phyloP scores from a whole-genome alignment of 2,797 vertebrate species.

The Hydrocynus forskahlii region DNA sequence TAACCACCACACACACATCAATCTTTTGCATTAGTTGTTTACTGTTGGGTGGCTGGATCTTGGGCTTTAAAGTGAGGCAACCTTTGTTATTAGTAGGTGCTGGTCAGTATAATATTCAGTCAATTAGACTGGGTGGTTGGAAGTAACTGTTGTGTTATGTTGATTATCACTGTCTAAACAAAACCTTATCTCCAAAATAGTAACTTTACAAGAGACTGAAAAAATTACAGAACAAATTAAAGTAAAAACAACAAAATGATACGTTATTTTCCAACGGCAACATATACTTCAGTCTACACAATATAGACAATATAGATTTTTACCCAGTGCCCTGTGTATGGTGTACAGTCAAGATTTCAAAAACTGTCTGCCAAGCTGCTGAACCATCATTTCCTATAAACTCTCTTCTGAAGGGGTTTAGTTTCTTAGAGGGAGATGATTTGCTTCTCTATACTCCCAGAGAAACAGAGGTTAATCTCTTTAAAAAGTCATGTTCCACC shows the following conservation, averaged over 20 bases:
- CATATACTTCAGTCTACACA: background rate
- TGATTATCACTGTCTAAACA: too few species aligned
- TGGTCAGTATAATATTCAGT: background rate
- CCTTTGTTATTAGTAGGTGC: background rate
- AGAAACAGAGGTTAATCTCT: background rate
- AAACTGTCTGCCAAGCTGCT: slow-evolving; percentile 12
- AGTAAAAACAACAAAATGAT: too few species aligned
- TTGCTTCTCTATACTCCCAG: background rate
- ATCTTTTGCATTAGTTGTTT: too few species aligned
- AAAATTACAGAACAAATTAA: too few species aligned
- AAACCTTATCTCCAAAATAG: background rate
- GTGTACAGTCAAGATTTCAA: background rate
- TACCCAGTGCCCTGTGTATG: background rate
- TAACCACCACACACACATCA: too few species aligned
- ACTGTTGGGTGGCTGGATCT: background rate
- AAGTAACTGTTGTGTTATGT: too few species aligned
- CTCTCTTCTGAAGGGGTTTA: background rate
- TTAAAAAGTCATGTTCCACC: slow-evolving; percentile 1
- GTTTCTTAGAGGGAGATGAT: background rate
- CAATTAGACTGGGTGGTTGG: too few species aligned
- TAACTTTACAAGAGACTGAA: too few species aligned
- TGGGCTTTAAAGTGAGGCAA: background rate
- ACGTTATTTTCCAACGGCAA: background rate
- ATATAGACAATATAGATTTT: background rate
- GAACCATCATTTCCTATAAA: background rate